Evolutionary conservation across 2,888 invertebrate genomes (phyloP).

Genomic region (Proisotoma minuta): DNA sequence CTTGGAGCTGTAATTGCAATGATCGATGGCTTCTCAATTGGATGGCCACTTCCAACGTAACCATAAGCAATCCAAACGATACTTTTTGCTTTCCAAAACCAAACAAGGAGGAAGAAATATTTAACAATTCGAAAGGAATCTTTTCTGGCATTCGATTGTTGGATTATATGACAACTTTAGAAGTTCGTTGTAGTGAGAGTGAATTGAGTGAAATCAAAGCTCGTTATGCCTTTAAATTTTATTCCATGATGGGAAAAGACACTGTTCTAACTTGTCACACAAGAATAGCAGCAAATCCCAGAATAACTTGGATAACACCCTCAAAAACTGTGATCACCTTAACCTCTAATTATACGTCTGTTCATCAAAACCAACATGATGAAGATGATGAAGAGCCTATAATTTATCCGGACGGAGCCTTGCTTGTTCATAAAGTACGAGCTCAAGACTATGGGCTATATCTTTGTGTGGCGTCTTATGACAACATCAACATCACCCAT

Average conservation of each 20-base stretch:
- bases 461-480: slow-evolving; percentile 77
- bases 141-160: no score
- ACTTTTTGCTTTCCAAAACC: slow-evolving; percentile 24
- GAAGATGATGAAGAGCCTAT: neutral
- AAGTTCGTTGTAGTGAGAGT: no score
- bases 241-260: slow-evolving; percentile 56
- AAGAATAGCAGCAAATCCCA: slow-evolving; percentile 70
- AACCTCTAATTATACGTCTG: neutral
- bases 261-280: slow-evolving; percentile 73
- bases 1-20: slow-evolving; percentile 80
- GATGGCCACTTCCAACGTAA: slow-evolving; percentile 48
- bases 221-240: slow-evolving; percentile 62
- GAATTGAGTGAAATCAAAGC: slow-evolving; percentile 56
- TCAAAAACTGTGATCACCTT: slow-evolving; percentile 22
- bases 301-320: slow-evolving; percentile 76
- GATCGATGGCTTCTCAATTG: slow-evolving; percentile 71
- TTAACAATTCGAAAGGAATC: no score
- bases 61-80: slow-evolving; percentile 24
- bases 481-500: slow-evolving; percentile 67
- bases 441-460: slow-evolving; percentile 74
- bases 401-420: slow-evolving; percentile 70
- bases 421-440: slow-evolving; percentile 64
- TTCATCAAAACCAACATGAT: neutral
- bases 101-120: no score
- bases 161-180: no score